Evolutionary conservation across 1,140 invertebrate species (phyloP).

Genomic region (Drosophila pachea): DNA sequence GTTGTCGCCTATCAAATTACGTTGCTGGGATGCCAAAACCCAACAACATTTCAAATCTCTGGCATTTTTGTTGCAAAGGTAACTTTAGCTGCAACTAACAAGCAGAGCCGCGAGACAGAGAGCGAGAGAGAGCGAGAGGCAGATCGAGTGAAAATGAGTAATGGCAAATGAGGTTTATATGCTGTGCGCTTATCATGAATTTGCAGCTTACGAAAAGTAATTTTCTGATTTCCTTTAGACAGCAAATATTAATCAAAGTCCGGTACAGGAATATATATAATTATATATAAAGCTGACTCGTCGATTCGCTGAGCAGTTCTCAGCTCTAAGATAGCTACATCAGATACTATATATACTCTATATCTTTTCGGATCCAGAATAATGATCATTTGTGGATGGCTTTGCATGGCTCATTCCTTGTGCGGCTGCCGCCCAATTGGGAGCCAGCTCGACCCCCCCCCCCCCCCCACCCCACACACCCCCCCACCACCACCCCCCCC

Average conservation of each 20-base stretch:
- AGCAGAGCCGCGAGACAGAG: slow-evolving; percentile 1
- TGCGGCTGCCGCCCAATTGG: too few species aligned
- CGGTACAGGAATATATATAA: too few species aligned
- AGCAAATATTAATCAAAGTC: neutral
- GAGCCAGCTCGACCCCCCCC: too few species aligned
- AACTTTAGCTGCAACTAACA: slow-evolving; percentile 34
- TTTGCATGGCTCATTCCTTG: too few species aligned
- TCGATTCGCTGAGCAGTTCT: too few species aligned
- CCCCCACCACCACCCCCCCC: too few species aligned
- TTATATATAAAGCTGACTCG: too few species aligned
- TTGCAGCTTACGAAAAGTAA: slow-evolving; percentile 4
- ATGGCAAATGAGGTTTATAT: slow-evolving; percentile 35
- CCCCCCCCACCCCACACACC: too few species aligned
- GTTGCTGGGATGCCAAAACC: slow-evolving; percentile 40
- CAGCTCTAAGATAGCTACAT: too few species aligned
- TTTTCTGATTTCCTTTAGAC: neutral
- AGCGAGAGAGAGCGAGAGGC: neutral
- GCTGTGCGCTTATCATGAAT: slow-evolving; percentile 33
- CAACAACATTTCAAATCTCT: slow-evolving; percentile 37
- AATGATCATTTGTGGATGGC: too few species aligned
- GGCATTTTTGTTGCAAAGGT: slow-evolving; percentile 24
- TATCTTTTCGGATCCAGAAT: too few species aligned
- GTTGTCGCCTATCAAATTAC: slow-evolving; percentile 73
- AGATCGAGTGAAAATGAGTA: slow-evolving; percentile 4
- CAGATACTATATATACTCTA: too few species aligned